These are phyloP conservation scores for Oryzias melastigma DNA, from an alignment of 2,113 vertebrate genomes.

Conservation along the genomic window DNA sequence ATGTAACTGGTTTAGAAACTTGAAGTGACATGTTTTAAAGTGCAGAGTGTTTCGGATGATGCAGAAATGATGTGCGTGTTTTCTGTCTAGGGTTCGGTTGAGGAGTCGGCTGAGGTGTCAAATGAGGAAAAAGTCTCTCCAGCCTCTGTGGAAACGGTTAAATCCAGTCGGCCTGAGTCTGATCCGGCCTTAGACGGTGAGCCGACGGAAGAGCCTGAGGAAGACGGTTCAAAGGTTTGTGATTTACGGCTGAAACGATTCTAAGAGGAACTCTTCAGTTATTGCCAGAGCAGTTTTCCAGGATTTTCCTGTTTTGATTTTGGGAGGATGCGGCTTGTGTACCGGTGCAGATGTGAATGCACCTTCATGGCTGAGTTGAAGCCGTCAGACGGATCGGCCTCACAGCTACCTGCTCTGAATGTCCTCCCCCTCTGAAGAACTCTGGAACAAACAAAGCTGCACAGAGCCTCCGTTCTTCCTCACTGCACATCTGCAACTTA, in stretches of 20 bases:
- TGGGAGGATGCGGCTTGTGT: too few relatives aligned
- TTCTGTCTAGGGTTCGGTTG: not conserved
- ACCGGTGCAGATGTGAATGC: too few relatives aligned
- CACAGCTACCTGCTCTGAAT: too few relatives aligned
- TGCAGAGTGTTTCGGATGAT: too few relatives aligned
- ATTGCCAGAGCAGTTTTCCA: too few relatives aligned
- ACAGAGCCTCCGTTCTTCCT: slow-evolving; percentile 6
- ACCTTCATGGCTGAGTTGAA: too few relatives aligned
- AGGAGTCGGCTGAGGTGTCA: not conserved
- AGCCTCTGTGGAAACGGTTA: slow-evolving; percentile 3
- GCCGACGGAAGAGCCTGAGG: not conserved
- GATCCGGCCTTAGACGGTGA: slow-evolving; percentile 10
- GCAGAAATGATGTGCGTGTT: not conserved
- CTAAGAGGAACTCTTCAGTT: not conserved
- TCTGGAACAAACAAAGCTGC: slow-evolving; percentile 11
- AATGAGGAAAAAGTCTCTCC: slow-evolving; percentile 3
- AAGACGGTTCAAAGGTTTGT: slow-evolving; percentile 31
- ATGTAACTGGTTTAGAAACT: too few relatives aligned
- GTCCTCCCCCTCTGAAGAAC: not conserved
- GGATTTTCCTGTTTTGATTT: too few relatives aligned
- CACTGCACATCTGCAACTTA: slow-evolving; percentile 43
- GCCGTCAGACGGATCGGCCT: too few relatives aligned
- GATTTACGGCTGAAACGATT: not conserved
- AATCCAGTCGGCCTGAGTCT: not conserved
- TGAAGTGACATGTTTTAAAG: too few relatives aligned